phyloP scores from a whole-genome alignment of 2,113 vertebrate genomes.

The Accipiter cooperii region DNA sequence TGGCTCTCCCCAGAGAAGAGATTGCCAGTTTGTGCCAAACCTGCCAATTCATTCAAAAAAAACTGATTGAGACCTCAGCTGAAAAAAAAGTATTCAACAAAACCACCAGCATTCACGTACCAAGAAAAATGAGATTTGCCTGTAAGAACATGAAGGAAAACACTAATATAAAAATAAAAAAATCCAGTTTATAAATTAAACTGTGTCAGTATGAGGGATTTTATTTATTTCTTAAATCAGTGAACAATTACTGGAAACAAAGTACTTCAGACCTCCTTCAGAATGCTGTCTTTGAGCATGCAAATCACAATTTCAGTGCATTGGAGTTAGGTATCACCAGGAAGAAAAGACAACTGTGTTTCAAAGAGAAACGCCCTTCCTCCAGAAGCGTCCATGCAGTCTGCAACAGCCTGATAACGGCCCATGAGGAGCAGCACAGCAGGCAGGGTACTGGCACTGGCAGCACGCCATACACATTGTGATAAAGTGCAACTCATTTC shows the following conservation, averaged over 20 bases:
- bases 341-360: not conserved
- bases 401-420: not conserved
- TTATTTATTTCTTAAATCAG: not conserved
- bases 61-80: not conserved
- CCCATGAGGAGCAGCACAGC: not conserved
- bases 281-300: not conserved
- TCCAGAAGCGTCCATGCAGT: not conserved
- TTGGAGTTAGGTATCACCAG: not conserved
- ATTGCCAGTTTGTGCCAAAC: not conserved
- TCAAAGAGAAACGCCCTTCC: not conserved
- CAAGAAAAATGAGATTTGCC: not conserved
- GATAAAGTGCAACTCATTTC: not conserved
- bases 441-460: no score
- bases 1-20: not conserved
- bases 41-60: not conserved
- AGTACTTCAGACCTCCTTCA: not conserved
- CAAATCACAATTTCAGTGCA: not conserved
- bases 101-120: accelerated
- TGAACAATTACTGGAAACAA: not conserved
- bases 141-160: not conserved
- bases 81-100: not conserved
- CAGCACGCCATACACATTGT: accelerated
- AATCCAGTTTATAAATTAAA: not conserved
- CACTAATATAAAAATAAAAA: not conserved
- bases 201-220: not conserved